These are phyloP conservation scores for Rhopilema esculentum DNA, from an alignment of 30 jellyfish, hydroid and myxozoan genomes.

Conservation along the genomic window DNA sequence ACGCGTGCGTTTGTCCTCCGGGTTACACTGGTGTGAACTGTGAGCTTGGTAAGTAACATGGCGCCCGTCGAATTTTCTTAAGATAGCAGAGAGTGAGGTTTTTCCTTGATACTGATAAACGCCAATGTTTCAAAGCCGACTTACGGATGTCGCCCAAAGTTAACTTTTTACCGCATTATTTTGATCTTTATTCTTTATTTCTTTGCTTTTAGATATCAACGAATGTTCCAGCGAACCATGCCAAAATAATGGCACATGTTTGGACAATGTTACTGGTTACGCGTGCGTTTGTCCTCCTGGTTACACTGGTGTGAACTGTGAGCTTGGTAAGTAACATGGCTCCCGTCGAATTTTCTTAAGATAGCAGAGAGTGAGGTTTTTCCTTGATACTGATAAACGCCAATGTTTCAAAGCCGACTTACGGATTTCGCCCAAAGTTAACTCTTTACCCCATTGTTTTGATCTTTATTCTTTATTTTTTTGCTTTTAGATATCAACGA, in stretches of 20 bases:
- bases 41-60: not conserved
- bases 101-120: not conserved
- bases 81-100: too few species aligned
- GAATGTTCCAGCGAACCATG: constrained; percentile 21
- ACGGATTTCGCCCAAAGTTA: too few species aligned
- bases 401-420: too few species aligned
- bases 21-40: constrained; percentile 24
- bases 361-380: too few species aligned
- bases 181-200: not conserved
- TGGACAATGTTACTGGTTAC: not conserved
- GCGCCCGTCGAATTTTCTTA: too few species aligned
- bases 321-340: constrained; percentile 17
- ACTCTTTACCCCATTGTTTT: too few species aligned
- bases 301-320: constrained; percentile 13
- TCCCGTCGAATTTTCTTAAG: too few species aligned
- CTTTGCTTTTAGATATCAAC: not conserved
- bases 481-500: not conserved
- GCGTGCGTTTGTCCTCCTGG: constrained; percentile 30
- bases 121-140: too few species aligned
- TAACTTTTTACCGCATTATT: not conserved
- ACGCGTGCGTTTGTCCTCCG: constrained; percentile 12
- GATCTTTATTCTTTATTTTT: not conserved
- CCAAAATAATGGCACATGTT: constrained; percentile 6
- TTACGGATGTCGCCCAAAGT: too few species aligned
- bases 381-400: too few species aligned